These are phyloP conservation scores for Caligus rogercresseyi DNA, from an alignment of 1,140 invertebrate species.

Conservation along the genomic window DNA sequence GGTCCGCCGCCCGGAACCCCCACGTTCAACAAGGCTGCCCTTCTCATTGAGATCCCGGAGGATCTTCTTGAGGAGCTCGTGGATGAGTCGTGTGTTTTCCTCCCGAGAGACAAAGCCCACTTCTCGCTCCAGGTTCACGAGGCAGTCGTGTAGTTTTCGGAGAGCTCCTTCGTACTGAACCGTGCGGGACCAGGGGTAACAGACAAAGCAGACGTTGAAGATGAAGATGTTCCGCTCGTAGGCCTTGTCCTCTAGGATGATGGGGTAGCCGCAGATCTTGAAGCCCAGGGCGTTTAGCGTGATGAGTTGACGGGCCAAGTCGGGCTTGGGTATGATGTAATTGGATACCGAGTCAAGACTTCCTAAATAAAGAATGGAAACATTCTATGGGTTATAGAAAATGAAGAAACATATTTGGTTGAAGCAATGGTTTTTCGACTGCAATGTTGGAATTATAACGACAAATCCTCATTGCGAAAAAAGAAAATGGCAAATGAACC, in stretches of 20 bases:
- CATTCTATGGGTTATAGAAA: constrained; percentile 39
- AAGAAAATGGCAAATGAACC: too few relatives aligned
- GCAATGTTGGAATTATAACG: not conserved
- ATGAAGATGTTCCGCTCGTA: constrained; percentile 85
- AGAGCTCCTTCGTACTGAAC: constrained; percentile 82
- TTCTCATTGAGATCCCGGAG: constrained; percentile 22
- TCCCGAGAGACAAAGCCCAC: constrained; percentile 1
- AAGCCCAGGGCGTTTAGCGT: constrained; percentile 61
- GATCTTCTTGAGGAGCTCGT: constrained; percentile 25
- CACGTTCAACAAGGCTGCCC: not conserved
- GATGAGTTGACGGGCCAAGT: constrained; percentile 67
- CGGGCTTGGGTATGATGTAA: constrained; percentile 85
- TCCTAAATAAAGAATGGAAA: constrained; percentile 78
- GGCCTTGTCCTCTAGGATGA: constrained; percentile 66
- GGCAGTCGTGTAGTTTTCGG: constrained; percentile 75
- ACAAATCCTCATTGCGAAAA: too few relatives aligned
- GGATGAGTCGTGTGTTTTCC: constrained; percentile 23
- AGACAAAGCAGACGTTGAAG: constrained; percentile 90
- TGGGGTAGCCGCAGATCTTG: constrained; percentile 83
- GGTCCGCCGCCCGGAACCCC: not conserved
- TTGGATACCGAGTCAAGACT: constrained; percentile 74
- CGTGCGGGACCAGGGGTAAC: constrained; percentile 63
- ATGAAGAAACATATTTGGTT: not conserved
- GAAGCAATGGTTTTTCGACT: not conserved
- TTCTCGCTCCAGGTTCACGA: constrained; percentile 41